A percentile compares a stretch with the other conserved stretches of the same genome.
Conservation (phyloP, 2,888 invertebrate genomes). For the Andrena minutula region DNA sequence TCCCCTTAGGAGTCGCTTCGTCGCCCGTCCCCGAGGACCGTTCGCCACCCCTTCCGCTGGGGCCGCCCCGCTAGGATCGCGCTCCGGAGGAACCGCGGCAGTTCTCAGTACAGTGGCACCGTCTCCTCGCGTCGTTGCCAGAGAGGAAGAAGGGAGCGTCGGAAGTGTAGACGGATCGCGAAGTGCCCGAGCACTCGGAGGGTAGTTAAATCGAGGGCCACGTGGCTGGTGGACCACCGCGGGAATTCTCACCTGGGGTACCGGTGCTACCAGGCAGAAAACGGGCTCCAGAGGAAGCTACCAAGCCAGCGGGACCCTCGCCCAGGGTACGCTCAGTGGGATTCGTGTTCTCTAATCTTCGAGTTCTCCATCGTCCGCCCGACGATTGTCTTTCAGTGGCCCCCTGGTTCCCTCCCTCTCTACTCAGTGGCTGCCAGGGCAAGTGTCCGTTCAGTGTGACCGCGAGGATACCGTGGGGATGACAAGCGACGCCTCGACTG, state of each 20-base stretch:
- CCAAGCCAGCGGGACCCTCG: neutral
- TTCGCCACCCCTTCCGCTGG: neutral
- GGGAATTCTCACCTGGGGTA: too few species aligned
- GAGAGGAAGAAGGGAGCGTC: neutral
- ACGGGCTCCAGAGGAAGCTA: too few species aligned
- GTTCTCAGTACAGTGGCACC: neutral
- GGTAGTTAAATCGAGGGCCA: neutral
- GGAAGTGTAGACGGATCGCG: neutral
- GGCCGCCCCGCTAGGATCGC: neutral
- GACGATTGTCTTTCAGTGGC: neutral
- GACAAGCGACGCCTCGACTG: neutral
- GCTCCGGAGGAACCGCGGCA: neutral
- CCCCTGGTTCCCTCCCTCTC: constrained; percentile 16
- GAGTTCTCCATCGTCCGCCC: too few species aligned
- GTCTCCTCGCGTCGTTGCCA: neutral
- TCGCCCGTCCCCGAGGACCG: too few species aligned
- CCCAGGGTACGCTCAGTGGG: neutral
- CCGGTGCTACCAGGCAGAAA: too few species aligned
- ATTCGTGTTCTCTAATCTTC: neutral
- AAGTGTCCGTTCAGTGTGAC: constrained; percentile 27
- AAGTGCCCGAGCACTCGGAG: neutral
- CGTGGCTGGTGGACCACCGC: neutral
- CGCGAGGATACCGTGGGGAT: constrained; percentile 1
- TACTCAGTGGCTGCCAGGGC: neutral
- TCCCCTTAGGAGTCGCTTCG: neutral